Evolutionary conservation across 2,113 vertebrate species (phyloP).

Genomic region (Actinemys pallida): DNA sequence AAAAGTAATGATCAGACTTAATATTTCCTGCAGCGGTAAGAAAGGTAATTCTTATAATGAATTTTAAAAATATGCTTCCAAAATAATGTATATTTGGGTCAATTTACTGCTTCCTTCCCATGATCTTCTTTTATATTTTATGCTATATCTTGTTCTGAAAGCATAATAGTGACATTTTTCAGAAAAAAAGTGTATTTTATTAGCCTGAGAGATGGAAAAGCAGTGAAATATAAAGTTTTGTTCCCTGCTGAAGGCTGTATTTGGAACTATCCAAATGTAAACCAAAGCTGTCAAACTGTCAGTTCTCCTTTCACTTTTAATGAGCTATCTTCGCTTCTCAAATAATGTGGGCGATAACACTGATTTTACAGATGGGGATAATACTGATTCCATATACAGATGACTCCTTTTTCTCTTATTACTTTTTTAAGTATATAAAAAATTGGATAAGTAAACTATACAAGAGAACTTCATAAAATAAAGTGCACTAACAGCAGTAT

Average conservation of each 20-base stretch:
- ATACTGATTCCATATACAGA: conserved; percentile 15
- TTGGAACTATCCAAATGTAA: conserved; percentile 59
- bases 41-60: conserved; percentile 51
- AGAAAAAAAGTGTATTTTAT: conserved; percentile 66
- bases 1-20: conserved; percentile 30
- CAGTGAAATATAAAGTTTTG: conserved; percentile 65
- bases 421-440: neutral
- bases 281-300: conserved; percentile 65
- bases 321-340: conserved; percentile 54
- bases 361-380: conserved; percentile 47
- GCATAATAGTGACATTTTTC: conserved; percentile 39
- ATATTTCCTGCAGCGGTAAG: conserved; percentile 47
- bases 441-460: neutral
- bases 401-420: conserved; percentile 22
- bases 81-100: conserved; percentile 40
- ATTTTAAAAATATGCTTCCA: conserved; percentile 58
- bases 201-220: conserved; percentile 61
- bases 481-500: neutral
- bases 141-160: conserved; percentile 47
- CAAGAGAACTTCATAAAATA: conserved; percentile 2
- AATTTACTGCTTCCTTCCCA: conserved; percentile 47
- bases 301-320: conserved; percentile 65
- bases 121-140: conserved; percentile 55
- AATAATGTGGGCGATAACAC: conserved; percentile 32
- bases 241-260: conserved; percentile 52